phyloP scores from a whole-genome alignment of 2,797 vertebrate genomes.

The Cryptoprocta ferox region DNA sequence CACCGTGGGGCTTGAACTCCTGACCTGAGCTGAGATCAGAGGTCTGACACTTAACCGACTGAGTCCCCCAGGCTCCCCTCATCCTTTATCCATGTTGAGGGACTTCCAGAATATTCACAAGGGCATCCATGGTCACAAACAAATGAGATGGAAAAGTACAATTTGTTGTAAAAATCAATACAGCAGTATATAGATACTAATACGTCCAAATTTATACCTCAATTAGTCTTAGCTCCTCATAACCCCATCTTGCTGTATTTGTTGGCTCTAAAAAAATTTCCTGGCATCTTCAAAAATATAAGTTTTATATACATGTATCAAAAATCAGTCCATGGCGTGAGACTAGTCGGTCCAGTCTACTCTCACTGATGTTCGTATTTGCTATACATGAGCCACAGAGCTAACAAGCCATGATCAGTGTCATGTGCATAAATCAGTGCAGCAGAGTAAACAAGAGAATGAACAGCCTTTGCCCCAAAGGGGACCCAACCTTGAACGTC shows the following conservation, averaged over 20 bases:
- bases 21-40: no score
- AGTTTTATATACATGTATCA: not conserved
- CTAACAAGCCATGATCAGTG: accelerated
- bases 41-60: no score
- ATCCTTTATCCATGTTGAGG: not conserved
- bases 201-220: not conserved
- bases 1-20: no score
- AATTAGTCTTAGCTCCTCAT: not conserved
- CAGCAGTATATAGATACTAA: not conserved
- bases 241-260: not conserved
- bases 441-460: not conserved
- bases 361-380: accelerated
- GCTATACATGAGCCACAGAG: accelerated
- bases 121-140: not conserved
- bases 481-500: not conserved
- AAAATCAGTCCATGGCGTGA: not conserved
- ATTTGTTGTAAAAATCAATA: not conserved
- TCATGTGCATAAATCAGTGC: accelerated
- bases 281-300: not conserved
- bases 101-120: not conserved
- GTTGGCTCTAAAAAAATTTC: not conserved
- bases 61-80: no score
- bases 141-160: not conserved
- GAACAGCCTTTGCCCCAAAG: not conserved
- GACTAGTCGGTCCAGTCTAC: not conserved